Evolutionary conservation across 2,888 invertebrate species (phyloP).

Genomic region (Acrocyrtus sp.): DNA sequence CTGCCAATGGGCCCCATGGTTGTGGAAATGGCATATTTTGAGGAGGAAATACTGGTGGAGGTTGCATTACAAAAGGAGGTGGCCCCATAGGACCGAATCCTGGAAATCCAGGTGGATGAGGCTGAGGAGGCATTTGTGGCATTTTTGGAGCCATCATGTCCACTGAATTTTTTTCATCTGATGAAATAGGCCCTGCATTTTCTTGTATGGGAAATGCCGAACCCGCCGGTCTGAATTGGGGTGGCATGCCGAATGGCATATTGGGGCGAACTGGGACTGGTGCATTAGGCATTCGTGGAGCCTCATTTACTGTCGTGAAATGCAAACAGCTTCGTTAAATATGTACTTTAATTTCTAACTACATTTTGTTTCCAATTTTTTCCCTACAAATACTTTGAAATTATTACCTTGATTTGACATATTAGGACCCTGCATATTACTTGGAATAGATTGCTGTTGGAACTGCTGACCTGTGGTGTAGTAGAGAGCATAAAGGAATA

Average conservation of each 20-base stretch:
- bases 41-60: slow-evolving; percentile 74
- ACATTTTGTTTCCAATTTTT: too few species aligned
- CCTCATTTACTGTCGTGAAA: slow-evolving; percentile 14
- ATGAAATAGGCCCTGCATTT: slow-evolving; percentile 2
- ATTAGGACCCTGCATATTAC: slow-evolving; percentile 25
- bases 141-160: slow-evolving; percentile 64
- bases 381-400: too few species aligned
- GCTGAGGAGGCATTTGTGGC: slow-evolving; percentile 62
- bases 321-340: too few species aligned
- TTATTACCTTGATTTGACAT: slow-evolving; percentile 15
- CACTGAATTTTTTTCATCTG: slow-evolving; percentile 61
- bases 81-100: slow-evolving; percentile 46
- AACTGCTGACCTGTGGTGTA: slow-evolving; percentile 12
- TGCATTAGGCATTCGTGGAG: slow-evolving; percentile 14
- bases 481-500: background rate
- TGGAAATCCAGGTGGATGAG: slow-evolving; percentile 64
- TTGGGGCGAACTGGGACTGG: slow-evolving; percentile 31
- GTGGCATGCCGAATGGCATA: slow-evolving; percentile 35
- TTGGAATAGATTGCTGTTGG: slow-evolving; percentile 26
- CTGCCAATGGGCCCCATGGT: slow-evolving; percentile 39
- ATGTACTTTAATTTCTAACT: too few species aligned
- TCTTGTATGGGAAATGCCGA: slow-evolving; percentile 44
- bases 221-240: slow-evolving; percentile 35
- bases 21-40: slow-evolving; percentile 52
- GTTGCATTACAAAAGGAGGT: slow-evolving; percentile 76